Conservation (phyloP, 92 coral and sea anemone species). For the Muricea muricata region DNA sequence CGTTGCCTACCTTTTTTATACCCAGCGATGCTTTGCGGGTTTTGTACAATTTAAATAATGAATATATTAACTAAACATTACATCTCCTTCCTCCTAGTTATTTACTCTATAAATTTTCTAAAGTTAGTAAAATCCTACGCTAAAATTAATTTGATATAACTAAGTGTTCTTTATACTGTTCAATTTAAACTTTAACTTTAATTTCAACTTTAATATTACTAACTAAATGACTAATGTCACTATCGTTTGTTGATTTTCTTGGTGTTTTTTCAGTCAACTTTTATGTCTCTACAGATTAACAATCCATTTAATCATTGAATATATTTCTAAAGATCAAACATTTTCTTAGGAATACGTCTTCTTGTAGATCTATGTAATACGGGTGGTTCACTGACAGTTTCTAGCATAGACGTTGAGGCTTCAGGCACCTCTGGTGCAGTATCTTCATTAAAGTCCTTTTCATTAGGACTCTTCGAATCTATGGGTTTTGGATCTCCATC, state of each 20-base stretch:
- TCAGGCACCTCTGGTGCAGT: not conserved
- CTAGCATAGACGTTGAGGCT: not conserved
- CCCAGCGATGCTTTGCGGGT: too few relatives aligned
- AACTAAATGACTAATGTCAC: too few relatives aligned
- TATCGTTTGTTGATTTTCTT: too few relatives aligned
- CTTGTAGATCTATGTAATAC: not conserved
- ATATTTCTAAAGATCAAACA: not conserved
- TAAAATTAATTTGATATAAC: too few relatives aligned
- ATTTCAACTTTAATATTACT: too few relatives aligned
- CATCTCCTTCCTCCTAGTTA: not conserved
- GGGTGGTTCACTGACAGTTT: not conserved
- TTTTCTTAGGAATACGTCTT: not conserved
- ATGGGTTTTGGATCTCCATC: constrained; percentile 45
- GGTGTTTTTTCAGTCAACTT: too few relatives aligned
- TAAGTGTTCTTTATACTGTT: too few relatives aligned
- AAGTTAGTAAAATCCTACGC: not conserved
- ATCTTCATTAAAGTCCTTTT: not conserved
- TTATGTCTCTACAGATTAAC: too few relatives aligned
- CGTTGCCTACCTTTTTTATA: too few relatives aligned
- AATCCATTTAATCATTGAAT: not conserved
- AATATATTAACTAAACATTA: too few relatives aligned
- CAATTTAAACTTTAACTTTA: too few relatives aligned
- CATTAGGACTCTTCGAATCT: not conserved
- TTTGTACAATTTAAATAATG: too few relatives aligned
- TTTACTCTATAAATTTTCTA: not conserved